These are phyloP conservation scores for Ectropis crepuscularia DNA, from an alignment of 2,888 invertebrate species.

Conservation along the genomic window DNA sequence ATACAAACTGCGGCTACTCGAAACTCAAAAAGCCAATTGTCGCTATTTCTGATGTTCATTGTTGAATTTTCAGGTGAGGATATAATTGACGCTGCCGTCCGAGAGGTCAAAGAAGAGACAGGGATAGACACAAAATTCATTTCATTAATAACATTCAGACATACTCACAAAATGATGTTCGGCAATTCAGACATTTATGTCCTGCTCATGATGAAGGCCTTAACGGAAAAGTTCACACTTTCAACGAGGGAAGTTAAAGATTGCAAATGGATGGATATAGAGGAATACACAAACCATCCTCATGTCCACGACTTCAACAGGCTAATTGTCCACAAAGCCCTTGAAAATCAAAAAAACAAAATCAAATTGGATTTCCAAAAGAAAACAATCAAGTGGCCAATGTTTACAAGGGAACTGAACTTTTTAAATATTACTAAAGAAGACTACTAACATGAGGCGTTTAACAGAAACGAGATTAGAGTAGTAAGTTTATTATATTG, in stretches of 20 bases:
- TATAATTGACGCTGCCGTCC: slow-evolving; percentile 90
- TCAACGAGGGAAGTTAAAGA: slow-evolving; percentile 91
- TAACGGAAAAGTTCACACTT: slow-evolving; percentile 85
- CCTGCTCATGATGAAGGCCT: slow-evolving; percentile 89
- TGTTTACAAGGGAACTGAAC: slow-evolving; percentile 64
- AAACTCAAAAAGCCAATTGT: neutral
- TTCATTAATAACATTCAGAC: slow-evolving; percentile 90
- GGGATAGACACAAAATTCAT: slow-evolving; percentile 90
- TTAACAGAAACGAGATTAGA: neutral
- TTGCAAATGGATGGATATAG: slow-evolving; percentile 92
- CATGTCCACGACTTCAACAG: slow-evolving; percentile 90
- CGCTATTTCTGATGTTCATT: neutral
- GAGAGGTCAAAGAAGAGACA: slow-evolving; percentile 97
- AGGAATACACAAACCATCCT: slow-evolving; percentile 88
- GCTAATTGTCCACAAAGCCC: slow-evolving; percentile 86
- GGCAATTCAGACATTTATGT: slow-evolving; percentile 95
- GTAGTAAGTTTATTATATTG: slow-evolving; percentile 1
- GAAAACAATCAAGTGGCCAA: slow-evolving; percentile 73
- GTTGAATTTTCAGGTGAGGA: slow-evolving; percentile 88
- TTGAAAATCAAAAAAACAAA: slow-evolving; percentile 86
- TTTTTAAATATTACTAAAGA: slow-evolving; percentile 61
- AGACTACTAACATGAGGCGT: slow-evolving; percentile 39
- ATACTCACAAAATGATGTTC: slow-evolving; percentile 90
- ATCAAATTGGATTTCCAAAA: slow-evolving; percentile 85
- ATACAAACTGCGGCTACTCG: neutral